Percentiles rank a stretch among this genome's conserved stretches.
Conservation (phyloP, 35 echinoderm and acorn worm species). For the Holothuria glaberrima region DNA sequence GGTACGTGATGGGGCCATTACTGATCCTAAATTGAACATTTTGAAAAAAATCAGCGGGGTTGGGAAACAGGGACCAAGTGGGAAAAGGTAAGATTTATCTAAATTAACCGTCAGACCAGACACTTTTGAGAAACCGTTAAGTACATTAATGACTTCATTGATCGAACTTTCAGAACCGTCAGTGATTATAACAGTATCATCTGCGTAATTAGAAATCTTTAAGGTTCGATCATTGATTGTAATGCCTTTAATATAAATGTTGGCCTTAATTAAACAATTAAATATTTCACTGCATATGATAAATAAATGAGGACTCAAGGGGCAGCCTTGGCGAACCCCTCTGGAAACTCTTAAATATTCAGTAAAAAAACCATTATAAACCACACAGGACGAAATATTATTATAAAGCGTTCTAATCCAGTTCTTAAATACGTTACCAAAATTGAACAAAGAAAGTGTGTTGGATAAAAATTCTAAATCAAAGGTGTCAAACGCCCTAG, state of each 20-base stretch:
- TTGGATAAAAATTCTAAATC: too few relatives aligned
- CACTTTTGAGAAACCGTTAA: not conserved
- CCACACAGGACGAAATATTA: not conserved
- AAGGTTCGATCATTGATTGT: not conserved
- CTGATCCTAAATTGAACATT: too few relatives aligned
- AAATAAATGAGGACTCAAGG: not conserved
- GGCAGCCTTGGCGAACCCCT: not conserved
- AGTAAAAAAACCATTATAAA: not conserved
- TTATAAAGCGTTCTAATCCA: not conserved
- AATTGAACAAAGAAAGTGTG: not conserved
- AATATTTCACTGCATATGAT: not conserved
- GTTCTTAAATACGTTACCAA: constrained; percentile 6
- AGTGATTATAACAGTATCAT: not conserved
- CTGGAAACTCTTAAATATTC: not conserved
- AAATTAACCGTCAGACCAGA: not conserved
- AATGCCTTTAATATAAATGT: not conserved
- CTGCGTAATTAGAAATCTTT: not conserved
- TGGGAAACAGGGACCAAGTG: not conserved
- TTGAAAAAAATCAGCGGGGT: not conserved
- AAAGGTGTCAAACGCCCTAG: too few relatives aligned
- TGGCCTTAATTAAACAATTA: not conserved
- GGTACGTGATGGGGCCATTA: too few relatives aligned
- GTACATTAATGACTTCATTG: not conserved
- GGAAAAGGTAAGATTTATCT: not conserved
- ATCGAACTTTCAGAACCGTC: not conserved